Base-by-base conservation (phyloP, 1,140 invertebrate species). In the Sitophilus oryzae region DNA sequence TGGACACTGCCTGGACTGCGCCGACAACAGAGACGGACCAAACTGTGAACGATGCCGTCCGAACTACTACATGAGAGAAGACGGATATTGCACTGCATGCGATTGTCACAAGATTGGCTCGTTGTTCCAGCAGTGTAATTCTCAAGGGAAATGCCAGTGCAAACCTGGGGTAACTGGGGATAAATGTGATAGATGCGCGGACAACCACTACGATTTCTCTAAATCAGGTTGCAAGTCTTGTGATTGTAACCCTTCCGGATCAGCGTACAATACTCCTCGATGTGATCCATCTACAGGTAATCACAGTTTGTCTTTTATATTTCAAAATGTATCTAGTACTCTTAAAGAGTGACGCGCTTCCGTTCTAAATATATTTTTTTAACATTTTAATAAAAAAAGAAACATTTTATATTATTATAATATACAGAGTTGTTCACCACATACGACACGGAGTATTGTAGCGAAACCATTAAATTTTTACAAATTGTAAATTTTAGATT, bases 1-100 rank as follows among this genome's bases (percentile, higher is more conserved):
- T 25, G 96, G 97, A n/a, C 91, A 96, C 64, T 99, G 97, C 70
- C 74, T 92, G 35, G 91, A 98, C 67, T 99, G 97, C 70, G 79
- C 79, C 0, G 91, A 90, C 45, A 96, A 98, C 74, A 83, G 90
- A 5, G 91, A 91, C 56, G 96, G 96, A 14, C 82, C 93, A 2
- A 93, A 98, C 73, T 99, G 96, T 69, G 94, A 99, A 72, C 74
- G 84, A 37, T 99, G 96, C 73, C 82, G 85, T 56, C 86, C 89
- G 63, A 94, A 97, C 71, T 96, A 84, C 73, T 98, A 89, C 69
- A 80, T 85, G 60, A 74, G 80, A 0, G 82, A 85, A 43, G 84
- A 88, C 58, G 84, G 84, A 46, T 83, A 85, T 58, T 98, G 96
- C 68, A 72, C 88, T 4, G 78, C 91, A 1, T 98, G 94, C 68